Evolutionary conservation across 2,113 vertebrate genomes (phyloP), one percentile per base, ranked within the genome.

Genomic region (Lepus americanus): DNA sequence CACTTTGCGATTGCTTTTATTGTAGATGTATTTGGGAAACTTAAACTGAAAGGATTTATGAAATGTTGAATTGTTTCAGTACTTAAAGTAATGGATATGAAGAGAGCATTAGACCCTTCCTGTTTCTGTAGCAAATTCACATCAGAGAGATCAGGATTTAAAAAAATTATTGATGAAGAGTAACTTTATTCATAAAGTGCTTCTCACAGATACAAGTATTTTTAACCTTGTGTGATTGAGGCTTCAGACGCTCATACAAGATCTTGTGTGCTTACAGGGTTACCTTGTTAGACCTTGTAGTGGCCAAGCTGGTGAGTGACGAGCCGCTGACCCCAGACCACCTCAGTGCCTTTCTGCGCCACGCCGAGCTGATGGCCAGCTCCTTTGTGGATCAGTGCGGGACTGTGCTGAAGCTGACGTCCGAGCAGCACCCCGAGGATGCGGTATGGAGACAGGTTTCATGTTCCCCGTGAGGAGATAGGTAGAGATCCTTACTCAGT

Each of bases 281-380:
- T 9, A 98, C 98, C 0, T 89, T 99, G 7, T 96, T 99, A 80
- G 99, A 99, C 81, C 95, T 99, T 23, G 97, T 99, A n/a, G 97
- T 98, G 61, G 98, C 97, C 3, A 98, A 98, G 95, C n/a, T 99
- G 14, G 97, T 92, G 80, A 98, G 99, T 4, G 97, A 96, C 0
- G 95, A 88, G 53, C 82, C 92, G 0, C 39, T 95, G 74, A 84
- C 44, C 49, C 92, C 87, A 73, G 98, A 98, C 33, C 98, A 99
- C 31, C 73, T 94, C 20, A 89, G 96, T 1, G 94, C 98, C 49
- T 97, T 99, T 10, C 6, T 97, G 44, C 97, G 93, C 22, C 97
- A 99, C 0, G 99, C 99, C 4, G 94, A 96, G 36, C 98, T 99
- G 95, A 82, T 99, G 10, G 99, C 99, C 0, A 96, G 55, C 70